Percentiles rank a stretch among this genome's conserved stretches.
phyloP scores from a whole-genome alignment of 1,140 invertebrate genomes.

The Drosophila eugracilis region DNA sequence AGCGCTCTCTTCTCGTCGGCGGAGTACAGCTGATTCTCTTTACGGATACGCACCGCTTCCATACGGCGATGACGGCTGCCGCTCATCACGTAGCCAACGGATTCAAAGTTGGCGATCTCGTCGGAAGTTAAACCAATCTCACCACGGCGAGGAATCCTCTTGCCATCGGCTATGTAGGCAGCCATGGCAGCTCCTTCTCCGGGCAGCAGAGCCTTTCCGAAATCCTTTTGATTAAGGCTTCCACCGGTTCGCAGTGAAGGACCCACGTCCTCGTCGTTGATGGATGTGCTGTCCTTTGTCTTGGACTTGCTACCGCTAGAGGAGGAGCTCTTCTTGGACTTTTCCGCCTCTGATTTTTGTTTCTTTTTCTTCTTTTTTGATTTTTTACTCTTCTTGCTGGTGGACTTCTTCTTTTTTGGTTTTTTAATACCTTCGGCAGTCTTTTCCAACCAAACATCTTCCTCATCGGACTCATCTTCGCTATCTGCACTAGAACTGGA shows the following conservation, averaged over 20 bases:
- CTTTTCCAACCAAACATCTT: slow-evolving; percentile 75
- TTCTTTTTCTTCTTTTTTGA: slow-evolving; percentile 88
- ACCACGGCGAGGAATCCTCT: slow-evolving; percentile 98
- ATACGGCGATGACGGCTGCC: slow-evolving; percentile 99
- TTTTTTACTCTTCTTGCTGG: slow-evolving; percentile 82
- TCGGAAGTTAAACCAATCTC: slow-evolving; percentile 99
- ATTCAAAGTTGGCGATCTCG: slow-evolving; percentile 97
- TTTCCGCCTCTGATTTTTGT: slow-evolving; percentile 71
- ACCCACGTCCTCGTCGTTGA: slow-evolving; percentile 88
- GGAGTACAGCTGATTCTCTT: slow-evolving; percentile 99
- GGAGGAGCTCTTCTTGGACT: slow-evolving; percentile 40
- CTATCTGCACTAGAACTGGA: slow-evolving; percentile 47
- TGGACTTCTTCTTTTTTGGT: slow-evolving; percentile 83
- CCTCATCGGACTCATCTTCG: slow-evolving; percentile 35
- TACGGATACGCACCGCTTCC: slow-evolving; percentile 99
- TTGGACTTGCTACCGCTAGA: slow-evolving; percentile 46
- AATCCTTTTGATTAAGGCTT: slow-evolving; percentile 91
- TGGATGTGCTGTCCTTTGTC: slow-evolving; percentile 81
- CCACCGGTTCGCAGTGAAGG: slow-evolving; percentile 90
- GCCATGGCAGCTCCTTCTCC: slow-evolving; percentile 99
- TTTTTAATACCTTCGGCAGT: slow-evolving; percentile 80
- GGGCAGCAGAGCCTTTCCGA: slow-evolving; percentile 95
- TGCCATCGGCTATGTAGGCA: slow-evolving; percentile 99
- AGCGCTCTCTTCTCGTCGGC: slow-evolving; percentile 99
- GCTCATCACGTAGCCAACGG: slow-evolving; percentile 99